phyloP scores from a whole-genome alignment of 2,888 invertebrate species.

The Ormyrus labotus region DNA sequence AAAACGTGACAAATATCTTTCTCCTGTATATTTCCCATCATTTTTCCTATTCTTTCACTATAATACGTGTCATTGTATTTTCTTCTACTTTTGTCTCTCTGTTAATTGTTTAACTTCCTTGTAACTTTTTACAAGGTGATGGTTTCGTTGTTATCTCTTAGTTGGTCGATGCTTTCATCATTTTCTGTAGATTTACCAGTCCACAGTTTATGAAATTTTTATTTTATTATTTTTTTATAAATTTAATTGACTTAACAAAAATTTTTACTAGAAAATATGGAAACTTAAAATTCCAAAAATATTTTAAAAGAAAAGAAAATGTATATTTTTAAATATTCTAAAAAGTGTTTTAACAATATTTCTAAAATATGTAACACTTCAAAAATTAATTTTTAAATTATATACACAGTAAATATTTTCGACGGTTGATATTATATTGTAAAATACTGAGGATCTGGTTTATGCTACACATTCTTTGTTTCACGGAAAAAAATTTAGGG shows the following conservation, averaged over 20 bases:
- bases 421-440: not conserved
- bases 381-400: not conserved
- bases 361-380: slow-evolving; percentile 3
- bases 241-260: too few relatives aligned
- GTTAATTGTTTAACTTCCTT: slow-evolving; percentile 36
- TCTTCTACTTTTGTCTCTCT: slow-evolving; percentile 43
- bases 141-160: slow-evolving; percentile 53
- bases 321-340: not conserved
- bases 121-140: slow-evolving; percentile 55
- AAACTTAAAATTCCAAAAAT: too few relatives aligned
- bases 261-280: too few relatives aligned
- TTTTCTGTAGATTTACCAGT: slow-evolving; percentile 44
- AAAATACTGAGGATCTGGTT: slow-evolving; percentile 29
- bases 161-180: slow-evolving; percentile 54
- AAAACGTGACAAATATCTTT: slow-evolving; percentile 49
- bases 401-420: not conserved
- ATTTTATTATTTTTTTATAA: not conserved
- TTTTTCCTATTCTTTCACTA: slow-evolving; percentile 45
- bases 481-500: too few relatives aligned
- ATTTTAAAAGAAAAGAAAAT: too few relatives aligned
- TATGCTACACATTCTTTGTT: slow-evolving; percentile 25
- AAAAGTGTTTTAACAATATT: not conserved
- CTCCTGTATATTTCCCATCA: slow-evolving; percentile 40
- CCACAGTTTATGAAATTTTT: slow-evolving; percentile 29
- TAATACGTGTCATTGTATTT: slow-evolving; percentile 47